Conservation (phyloP, 2,888 invertebrate species). For the Augochlorella aurata region DNA sequence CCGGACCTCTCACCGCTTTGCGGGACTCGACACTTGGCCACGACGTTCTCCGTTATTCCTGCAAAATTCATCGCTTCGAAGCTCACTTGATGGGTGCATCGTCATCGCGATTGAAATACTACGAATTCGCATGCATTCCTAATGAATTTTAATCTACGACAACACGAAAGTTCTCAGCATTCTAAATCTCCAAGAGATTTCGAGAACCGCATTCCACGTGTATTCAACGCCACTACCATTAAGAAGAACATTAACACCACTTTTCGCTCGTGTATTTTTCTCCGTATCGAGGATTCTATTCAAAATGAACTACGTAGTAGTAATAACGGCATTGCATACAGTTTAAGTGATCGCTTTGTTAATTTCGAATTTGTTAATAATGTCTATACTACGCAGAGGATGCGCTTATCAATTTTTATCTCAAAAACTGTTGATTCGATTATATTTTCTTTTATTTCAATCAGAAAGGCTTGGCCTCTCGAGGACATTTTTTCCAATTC, state of each 20-base stretch:
- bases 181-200: neutral
- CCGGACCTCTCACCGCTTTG: slow-evolving; percentile 18
- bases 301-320: neutral
- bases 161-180: neutral
- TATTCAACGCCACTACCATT: neutral
- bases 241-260: neutral
- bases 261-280: neutral
- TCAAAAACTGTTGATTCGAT: no score
- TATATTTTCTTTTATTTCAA: no score
- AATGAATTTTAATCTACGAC: neutral
- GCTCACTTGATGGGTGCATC: neutral
- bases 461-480: no score
- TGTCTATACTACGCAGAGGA: neutral
- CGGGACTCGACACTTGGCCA: neutral
- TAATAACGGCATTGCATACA: neutral
- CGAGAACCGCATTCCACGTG: neutral
- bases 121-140: neutral
- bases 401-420: no score
- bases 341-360: neutral
- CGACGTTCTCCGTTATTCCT: slow-evolving; percentile 1
- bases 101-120: slow-evolving; percentile 9
- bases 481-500: no score
- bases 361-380: no score
- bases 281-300: neutral
- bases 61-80: neutral